These are phyloP conservation scores for Oxyura jamaicensis DNA, from an alignment of 2,113 vertebrate genomes.

Conservation along the genomic window DNA sequence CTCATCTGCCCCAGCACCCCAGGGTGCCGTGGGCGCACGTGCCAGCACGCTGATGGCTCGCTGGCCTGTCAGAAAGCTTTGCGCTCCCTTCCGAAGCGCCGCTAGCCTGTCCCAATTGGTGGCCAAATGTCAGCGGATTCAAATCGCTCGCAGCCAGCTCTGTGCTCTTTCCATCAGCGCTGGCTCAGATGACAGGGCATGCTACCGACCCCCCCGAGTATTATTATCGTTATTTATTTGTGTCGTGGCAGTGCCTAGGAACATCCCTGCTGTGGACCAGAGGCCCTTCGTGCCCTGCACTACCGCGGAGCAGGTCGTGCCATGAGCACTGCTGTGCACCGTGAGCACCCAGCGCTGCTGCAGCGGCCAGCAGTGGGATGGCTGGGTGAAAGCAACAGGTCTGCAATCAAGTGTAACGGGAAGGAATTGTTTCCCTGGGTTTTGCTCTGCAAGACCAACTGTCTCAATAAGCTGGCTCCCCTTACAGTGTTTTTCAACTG, in stretches of 20 bases:
- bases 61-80: not conserved
- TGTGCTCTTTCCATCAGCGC: not conserved
- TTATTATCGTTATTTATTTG: slow-evolving; percentile 19
- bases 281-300: fast-evolving
- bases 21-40: not conserved
- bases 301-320: fast-evolving
- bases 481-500: slow-evolving; percentile 64
- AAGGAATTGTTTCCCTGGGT: not conserved
- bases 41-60: not conserved
- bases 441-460: not conserved
- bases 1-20: fast-evolving
- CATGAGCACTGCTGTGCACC: not conserved
- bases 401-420: not conserved
- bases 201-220: not conserved
- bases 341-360: not conserved
- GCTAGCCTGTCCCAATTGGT: fast-evolving
- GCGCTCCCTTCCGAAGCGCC: not conserved
- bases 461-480: slow-evolving; percentile 54
- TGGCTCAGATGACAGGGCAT: slow-evolving; percentile 4
- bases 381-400: not conserved
- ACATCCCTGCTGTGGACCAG: not conserved
- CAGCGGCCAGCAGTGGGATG: not conserved
- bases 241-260: not conserved
- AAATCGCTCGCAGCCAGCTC: not conserved
- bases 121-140: not conserved